Conservation (phyloP, 1,140 invertebrate species). For the Protaetia brevitarsis region DNA sequence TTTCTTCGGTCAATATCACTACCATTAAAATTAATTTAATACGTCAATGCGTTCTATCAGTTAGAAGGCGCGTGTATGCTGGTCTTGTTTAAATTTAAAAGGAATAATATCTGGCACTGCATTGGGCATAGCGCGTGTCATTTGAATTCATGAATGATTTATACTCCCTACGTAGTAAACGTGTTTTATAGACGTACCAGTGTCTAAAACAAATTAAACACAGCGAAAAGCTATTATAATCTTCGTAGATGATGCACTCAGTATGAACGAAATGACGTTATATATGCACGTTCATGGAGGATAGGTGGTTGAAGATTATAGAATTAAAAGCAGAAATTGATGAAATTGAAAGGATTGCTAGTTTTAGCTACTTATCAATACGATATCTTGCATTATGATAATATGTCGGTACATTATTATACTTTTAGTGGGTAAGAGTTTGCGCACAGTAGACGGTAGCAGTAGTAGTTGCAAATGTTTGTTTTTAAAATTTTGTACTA, state of each 20-base stretch:
- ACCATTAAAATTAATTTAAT: constrained; percentile 19
- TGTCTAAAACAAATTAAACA: constrained; percentile 13
- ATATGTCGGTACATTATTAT: too few relatives aligned
- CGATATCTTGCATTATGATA: too few relatives aligned
- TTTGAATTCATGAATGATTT: constrained; percentile 14
- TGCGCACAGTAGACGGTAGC: too few relatives aligned
- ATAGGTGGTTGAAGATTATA: background rate
- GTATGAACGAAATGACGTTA: background rate
- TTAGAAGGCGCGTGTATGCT: background rate
- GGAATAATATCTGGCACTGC: constrained; percentile 1
- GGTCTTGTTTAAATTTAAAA: background rate
- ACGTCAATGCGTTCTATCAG: background rate
- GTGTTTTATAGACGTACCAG: constrained; percentile 8
- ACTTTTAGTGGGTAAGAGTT: too few relatives aligned
- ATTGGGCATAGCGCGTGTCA: background rate
- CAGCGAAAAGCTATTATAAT: constrained; percentile 14
- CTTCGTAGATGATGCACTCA: background rate
- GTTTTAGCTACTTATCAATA: too few relatives aligned
- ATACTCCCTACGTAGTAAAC: background rate
- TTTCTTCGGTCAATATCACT: background rate
- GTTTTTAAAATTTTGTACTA: too few relatives aligned
- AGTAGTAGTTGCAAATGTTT: too few relatives aligned
- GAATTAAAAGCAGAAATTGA: too few relatives aligned
- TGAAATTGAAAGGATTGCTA: too few relatives aligned
- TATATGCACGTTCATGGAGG: background rate